These are phyloP conservation scores for Pachyramphus minor DNA, from an alignment of 2,113 vertebrate species.

Conservation along the genomic window DNA sequence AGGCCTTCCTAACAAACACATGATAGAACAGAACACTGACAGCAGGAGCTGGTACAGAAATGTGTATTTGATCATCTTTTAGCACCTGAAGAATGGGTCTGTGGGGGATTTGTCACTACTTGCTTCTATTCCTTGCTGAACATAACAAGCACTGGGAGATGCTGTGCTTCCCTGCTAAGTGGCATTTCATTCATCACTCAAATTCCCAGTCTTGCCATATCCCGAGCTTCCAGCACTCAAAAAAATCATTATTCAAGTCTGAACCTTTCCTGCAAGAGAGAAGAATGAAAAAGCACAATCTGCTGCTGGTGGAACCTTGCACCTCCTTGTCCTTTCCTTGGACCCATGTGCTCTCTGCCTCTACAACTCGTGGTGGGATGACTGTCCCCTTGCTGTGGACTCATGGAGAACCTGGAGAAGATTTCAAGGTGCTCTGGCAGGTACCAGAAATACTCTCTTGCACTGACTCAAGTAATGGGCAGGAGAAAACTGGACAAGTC, in stretches of 20 bases:
- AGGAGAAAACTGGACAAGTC: neutral
- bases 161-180: neutral
- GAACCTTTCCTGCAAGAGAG: neutral
- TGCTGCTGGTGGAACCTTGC: neutral
- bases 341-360: neutral
- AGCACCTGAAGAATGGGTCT: neutral
- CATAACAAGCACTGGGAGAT: neutral
- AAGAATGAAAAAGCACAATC: neutral
- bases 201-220: neutral
- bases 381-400: neutral
- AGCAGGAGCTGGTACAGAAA: neutral
- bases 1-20: neutral
- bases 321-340: neutral
- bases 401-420: neutral
- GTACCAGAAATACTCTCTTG: accelerated
- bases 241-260: neutral
- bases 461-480: neutral
- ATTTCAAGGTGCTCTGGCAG: neutral
- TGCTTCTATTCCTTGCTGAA: neutral
- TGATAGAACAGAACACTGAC: neutral
- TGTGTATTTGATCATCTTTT: neutral
- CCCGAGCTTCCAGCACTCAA: neutral
- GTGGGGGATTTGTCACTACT: neutral
- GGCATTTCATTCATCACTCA: accelerated
- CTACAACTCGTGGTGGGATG: accelerated